phyloP scores from a whole-genome alignment of 2,888 invertebrate genomes.

The Xestobium rufovillosum region DNA sequence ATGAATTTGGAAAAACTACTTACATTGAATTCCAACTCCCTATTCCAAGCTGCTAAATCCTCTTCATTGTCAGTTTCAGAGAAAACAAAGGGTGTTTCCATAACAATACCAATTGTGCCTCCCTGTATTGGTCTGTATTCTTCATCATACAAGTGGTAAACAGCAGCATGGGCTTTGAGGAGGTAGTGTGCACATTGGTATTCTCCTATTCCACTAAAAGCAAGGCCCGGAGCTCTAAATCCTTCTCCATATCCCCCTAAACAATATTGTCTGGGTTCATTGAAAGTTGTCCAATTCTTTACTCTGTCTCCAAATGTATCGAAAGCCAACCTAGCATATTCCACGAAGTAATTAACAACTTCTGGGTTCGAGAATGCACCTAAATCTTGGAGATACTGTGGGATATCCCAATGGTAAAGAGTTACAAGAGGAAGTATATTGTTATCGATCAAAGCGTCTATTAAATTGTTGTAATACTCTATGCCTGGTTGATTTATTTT shows the following conservation, averaged over 20 bases:
- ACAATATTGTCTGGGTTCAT: no score
- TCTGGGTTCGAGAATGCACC: slow-evolving; percentile 60
- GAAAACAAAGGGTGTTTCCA: slow-evolving; percentile 55
- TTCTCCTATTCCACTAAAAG: slow-evolving; percentile 46
- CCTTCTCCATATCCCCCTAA: no score
- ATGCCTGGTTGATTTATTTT: slow-evolving; percentile 54
- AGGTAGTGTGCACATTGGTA: slow-evolving; percentile 47
- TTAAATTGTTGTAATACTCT: slow-evolving; percentile 53
- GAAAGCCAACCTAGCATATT: slow-evolving; percentile 53
- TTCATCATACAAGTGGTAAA: slow-evolving; percentile 41
- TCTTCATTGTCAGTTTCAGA: no score
- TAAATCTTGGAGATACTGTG: slow-evolving; percentile 40
- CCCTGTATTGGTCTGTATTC: no score
- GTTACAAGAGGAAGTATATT: slow-evolving; percentile 54
- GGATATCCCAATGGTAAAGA: slow-evolving; percentile 48
- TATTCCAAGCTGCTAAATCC: no score
- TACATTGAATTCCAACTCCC: no score
- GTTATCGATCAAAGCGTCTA: slow-evolving; percentile 45
- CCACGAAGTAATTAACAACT: slow-evolving; percentile 51
- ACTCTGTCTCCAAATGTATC: no score
- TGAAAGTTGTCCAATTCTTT: no score
- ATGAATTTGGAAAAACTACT: no score
- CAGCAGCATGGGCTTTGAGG: no score
- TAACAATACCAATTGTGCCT: no score
- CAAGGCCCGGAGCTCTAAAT: background rate